phyloP scores from a whole-genome alignment of 2,113 vertebrate genomes.

The Galeopterus variegatus region DNA sequence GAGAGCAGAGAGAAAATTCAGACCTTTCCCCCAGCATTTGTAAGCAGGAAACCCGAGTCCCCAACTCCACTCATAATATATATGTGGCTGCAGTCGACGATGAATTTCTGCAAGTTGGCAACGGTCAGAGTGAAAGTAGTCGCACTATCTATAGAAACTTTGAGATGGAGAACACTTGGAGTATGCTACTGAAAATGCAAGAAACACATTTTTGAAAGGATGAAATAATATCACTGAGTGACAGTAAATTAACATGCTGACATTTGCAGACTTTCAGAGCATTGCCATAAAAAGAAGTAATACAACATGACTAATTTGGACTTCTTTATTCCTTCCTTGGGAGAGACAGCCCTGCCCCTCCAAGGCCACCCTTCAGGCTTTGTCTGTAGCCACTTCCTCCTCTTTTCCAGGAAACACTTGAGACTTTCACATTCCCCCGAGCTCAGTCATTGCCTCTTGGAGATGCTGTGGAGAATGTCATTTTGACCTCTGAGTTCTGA shows the following conservation, averaged over 20 bases:
- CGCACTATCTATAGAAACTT: slow-evolving; percentile 86
- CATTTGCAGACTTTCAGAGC: slow-evolving; percentile 87
- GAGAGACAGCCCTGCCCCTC: slow-evolving; percentile 85
- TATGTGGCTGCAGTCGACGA: slow-evolving; percentile 77
- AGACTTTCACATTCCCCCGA: slow-evolving; percentile 82
- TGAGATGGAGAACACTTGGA: slow-evolving; percentile 80
- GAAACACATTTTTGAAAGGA: slow-evolving; percentile 83
- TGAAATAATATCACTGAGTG: slow-evolving; percentile 87
- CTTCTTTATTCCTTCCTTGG: slow-evolving; percentile 85
- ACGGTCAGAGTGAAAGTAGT: slow-evolving; percentile 83
- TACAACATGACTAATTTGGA: slow-evolving; percentile 87
- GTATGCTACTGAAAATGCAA: slow-evolving; percentile 83
- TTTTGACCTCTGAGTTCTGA: neutral
- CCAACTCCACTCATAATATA: slow-evolving; percentile 66
- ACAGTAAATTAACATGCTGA: slow-evolving; percentile 86
- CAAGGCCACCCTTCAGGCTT: slow-evolving; percentile 88
- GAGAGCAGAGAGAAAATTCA: slow-evolving; percentile 78
- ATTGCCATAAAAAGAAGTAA: slow-evolving; percentile 89
- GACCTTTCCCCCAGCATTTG: slow-evolving; percentile 60
- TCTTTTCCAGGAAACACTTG: slow-evolving; percentile 73
- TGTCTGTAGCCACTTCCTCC: slow-evolving; percentile 72
- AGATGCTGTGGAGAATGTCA: neutral
- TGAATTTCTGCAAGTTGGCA: slow-evolving; percentile 83
- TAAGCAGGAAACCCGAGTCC: slow-evolving; percentile 73
- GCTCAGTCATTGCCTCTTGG: slow-evolving; percentile 70